Percentiles rank a stretch among this genome's conserved stretches.
Evolutionary conservation across 2,113 vertebrate species (phyloP).

Genomic region (Thermophis baileyi): DNA sequence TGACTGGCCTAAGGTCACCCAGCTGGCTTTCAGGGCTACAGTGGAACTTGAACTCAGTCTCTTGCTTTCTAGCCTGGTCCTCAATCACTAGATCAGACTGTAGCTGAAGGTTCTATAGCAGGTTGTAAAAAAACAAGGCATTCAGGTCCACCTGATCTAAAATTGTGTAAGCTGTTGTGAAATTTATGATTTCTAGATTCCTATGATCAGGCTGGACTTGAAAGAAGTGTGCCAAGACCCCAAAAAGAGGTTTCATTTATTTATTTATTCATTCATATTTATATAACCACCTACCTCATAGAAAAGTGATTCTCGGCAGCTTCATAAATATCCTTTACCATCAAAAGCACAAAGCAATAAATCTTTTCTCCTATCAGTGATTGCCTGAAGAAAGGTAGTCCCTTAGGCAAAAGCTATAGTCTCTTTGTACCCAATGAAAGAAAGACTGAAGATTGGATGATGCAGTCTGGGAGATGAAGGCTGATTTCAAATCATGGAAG

Average conservation of each 20-base stretch:
- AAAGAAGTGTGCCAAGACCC: background rate
- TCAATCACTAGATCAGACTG: background rate
- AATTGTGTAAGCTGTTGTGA: background rate
- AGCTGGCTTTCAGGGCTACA: no score
- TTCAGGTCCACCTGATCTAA: background rate
- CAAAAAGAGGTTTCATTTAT: background rate
- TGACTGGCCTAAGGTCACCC: no score
- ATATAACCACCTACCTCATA: background rate
- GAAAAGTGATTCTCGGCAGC: background rate
- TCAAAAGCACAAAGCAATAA: background rate
- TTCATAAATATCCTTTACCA: background rate
- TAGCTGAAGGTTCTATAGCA: background rate
- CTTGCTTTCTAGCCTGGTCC: no score
- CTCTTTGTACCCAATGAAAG: background rate
- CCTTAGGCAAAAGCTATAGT: background rate
- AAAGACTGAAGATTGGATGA: background rate
- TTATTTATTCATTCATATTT: background rate
- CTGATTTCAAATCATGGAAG: background rate
- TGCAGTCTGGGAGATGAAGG: background rate
- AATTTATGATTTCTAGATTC: background rate
- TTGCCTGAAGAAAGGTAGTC: background rate
- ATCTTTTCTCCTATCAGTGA: background rate
- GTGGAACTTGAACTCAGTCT: no score
- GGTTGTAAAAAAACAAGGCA: background rate
- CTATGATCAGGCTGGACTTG: background rate